These are phyloP conservation scores for Odontamblyopus lacepedii DNA, from an alignment of 2,797 vertebrate genomes.

Conservation along the genomic window DNA sequence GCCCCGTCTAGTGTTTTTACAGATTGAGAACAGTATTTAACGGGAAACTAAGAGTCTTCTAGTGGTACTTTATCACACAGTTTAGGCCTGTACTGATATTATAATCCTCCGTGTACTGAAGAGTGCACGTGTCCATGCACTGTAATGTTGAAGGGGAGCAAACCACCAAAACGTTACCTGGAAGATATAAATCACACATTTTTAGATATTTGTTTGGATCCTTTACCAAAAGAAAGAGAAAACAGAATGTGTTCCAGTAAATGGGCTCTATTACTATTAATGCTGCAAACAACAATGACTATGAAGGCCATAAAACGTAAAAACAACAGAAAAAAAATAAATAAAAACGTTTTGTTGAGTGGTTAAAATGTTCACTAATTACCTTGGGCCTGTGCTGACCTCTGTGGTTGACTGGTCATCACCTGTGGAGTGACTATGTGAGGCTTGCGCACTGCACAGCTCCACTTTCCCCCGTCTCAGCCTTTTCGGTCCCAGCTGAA, in stretches of 20 bases:
- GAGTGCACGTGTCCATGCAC: too few relatives aligned
- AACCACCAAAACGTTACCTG: background rate
- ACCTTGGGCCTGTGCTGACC: slow-evolving; percentile 33
- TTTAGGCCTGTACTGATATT: too few relatives aligned
- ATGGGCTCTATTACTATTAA: background rate
- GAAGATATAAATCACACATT: background rate
- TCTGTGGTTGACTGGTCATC: slow-evolving; percentile 47
- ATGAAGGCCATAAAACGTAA: background rate
- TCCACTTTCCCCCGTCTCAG: slow-evolving; percentile 76
- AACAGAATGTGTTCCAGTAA: too few relatives aligned
- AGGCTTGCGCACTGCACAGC: slow-evolving; percentile 34
- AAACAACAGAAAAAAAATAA: too few relatives aligned
- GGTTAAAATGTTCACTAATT: slow-evolving; percentile 1
- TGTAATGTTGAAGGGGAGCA: too few relatives aligned
- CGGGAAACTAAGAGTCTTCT: too few relatives aligned
- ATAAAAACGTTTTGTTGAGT: background rate
- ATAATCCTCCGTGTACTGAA: too few relatives aligned
- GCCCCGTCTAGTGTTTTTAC: background rate
- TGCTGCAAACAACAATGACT: background rate
- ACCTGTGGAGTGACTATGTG: slow-evolving; percentile 49
- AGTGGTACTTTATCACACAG: too few relatives aligned
- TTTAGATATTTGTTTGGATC: background rate
- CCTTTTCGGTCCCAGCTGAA: slow-evolving; percentile 75
- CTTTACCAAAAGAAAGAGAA: background rate
- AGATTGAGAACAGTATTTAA: too few relatives aligned